Evolutionary conservation across 2,113 vertebrate species (phyloP), one percentile per base, ranked within the genome.

Genomic region (Podiceps cristatus): DNA sequence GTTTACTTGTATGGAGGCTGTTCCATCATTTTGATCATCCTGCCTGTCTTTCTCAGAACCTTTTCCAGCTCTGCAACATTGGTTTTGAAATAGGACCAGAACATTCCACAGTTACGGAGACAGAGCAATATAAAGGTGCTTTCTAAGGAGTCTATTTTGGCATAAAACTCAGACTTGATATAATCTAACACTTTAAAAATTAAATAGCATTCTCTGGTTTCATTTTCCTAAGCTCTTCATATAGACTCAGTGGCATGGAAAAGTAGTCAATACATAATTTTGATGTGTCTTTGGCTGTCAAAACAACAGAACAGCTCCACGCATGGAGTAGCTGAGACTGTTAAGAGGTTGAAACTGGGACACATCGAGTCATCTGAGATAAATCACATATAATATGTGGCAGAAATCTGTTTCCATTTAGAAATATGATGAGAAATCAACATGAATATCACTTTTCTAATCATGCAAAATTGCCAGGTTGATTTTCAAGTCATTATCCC

Each of bases 351-450:
- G 60, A 78, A 96, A 75, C 29, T 9, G 35, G 87, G 50, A 88
- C 4, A 2, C 31, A 89, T 40, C 14, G 33, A 86, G n/a, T 85
- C 23, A 80, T 86, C 84, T 77, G 55, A 92, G 67, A 92, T 74
- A 95, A 89, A 77, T 35, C 1, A 17, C 67, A 84, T 13, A 25
- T 31, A 91, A 69, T 62, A 74, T 5, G 17, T 74, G 60, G 42
- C n/a, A 84, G 60, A 91, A 96, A 94, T 94, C 40, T 56, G 64
- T 90, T 88, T 93, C 73, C 89, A 49, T 84, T 93, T 86, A 81
- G 59, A 94, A 96, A 95, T 73, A 86, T 40, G 49, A 96, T 86
- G 93, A 91, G 33, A 92, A 93, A 94, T 85, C 72, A 82, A 79
- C 66, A 89, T 11, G 78, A 95, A 88, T 66, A 95, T 88, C 71